Evolutionary conservation across 2,797 vertebrate species (phyloP).

Genomic region (Cirrhinus mrigala): DNA sequence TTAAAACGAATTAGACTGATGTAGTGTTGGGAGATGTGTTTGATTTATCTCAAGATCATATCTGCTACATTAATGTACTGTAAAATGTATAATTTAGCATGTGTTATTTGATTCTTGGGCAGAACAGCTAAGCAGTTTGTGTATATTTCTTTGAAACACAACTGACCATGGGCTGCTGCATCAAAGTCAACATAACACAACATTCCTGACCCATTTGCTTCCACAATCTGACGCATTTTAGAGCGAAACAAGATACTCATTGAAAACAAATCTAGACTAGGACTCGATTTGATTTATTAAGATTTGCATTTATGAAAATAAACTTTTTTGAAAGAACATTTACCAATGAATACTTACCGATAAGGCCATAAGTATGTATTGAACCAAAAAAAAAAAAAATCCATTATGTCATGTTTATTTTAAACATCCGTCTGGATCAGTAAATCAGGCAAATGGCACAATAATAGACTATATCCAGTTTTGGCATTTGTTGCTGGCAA

Average conservation of each 20-base stretch:
- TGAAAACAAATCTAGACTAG: neutral
- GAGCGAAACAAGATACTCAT: neutral
- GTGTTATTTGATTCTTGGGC: too few species aligned
- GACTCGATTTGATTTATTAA: neutral
- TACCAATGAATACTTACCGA: neutral
- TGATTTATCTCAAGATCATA: constrained; percentile 64
- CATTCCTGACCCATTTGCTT: neutral
- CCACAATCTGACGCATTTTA: neutral
- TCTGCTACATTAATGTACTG: constrained; percentile 66
- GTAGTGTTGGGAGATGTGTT: too few species aligned
- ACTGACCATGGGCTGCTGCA: neutral
- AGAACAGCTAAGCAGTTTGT: too few species aligned
- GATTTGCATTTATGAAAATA: constrained; percentile 9
- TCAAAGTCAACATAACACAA: too few species aligned
- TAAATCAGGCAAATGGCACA: constrained; percentile 2
- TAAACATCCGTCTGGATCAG: constrained; percentile 12
- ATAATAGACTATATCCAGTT: neutral
- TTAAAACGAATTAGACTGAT: too few species aligned
- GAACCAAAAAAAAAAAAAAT: neutral
- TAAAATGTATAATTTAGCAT: constrained; percentile 37
- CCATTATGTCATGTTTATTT: neutral
- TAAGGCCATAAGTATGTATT: neutral
- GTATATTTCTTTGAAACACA: neutral
- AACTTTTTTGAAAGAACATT: neutral
- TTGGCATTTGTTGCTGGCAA: neutral